These are phyloP conservation scores for Rhinella marina DNA, from an alignment of 2,797 vertebrate genomes.

Conservation along the genomic window DNA sequence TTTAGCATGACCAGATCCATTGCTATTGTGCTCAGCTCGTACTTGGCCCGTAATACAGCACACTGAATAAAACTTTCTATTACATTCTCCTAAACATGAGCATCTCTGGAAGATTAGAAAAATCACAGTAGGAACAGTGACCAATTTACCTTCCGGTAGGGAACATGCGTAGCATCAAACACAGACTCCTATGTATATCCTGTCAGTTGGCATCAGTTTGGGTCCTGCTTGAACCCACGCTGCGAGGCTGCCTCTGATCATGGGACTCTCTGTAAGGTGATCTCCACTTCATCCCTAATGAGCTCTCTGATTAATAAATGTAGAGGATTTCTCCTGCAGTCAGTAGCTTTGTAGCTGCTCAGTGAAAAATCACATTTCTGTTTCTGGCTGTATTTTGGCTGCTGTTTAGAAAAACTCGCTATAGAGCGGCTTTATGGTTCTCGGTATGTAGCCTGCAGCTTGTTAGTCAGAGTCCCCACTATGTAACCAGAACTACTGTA, in stretches of 20 bases:
- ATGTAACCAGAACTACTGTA: background rate
- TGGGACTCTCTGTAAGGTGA: background rate
- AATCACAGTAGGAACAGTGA: too few species aligned
- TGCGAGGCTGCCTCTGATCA: background rate
- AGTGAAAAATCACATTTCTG: background rate
- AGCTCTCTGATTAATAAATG: slow-evolving; percentile 18
- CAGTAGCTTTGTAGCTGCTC: background rate
- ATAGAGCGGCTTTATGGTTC: background rate
- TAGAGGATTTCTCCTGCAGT: background rate
- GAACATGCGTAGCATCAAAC: too few species aligned
- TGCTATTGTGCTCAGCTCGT: too few species aligned
- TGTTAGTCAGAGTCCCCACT: background rate
- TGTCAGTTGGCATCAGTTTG: too few species aligned
- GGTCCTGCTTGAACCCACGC: too few species aligned
- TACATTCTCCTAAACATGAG: too few species aligned
- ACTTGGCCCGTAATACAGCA: too few species aligned
- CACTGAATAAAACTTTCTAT: too few species aligned
- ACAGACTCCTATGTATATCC: too few species aligned
- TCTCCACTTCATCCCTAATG: background rate
- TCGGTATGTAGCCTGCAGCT: background rate
- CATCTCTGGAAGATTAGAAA: too few species aligned
- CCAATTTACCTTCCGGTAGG: too few species aligned
- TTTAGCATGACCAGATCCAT: too few species aligned
- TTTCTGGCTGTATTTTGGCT: background rate
- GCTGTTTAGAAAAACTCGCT: background rate